A percentile compares a stretch with the other conserved stretches of the same genome.
phyloP scores from a whole-genome alignment of 2,113 vertebrate species.

The Hydropotes inermis region DNA sequence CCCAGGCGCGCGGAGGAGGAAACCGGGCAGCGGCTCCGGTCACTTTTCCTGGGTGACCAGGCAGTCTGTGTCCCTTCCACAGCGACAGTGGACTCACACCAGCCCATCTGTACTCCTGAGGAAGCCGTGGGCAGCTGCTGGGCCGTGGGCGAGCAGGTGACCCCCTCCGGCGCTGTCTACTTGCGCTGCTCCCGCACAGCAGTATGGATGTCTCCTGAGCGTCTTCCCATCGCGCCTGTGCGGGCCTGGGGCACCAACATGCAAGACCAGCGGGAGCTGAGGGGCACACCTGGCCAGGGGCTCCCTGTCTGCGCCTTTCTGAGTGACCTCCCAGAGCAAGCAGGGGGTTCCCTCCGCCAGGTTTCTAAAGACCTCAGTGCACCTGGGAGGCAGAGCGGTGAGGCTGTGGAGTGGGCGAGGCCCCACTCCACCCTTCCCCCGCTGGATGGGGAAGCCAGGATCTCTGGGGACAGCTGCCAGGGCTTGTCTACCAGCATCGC shows the following conservation, averaged over 20 bases:
- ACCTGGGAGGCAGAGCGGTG: not conserved
- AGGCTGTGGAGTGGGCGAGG: not conserved
- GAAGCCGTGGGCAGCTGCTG: not conserved
- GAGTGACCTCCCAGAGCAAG: not conserved
- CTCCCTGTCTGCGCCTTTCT: not conserved
- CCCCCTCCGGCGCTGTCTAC: not conserved
- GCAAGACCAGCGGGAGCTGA: constrained; percentile 44
- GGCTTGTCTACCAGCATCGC: not conserved
- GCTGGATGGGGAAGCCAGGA: not conserved
- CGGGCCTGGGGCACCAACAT: constrained; percentile 1
- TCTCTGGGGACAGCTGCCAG: not conserved
- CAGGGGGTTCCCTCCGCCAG: rapidly evolving
- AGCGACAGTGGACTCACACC: not conserved
- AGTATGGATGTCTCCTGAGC: not conserved
- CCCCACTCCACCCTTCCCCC: not conserved
- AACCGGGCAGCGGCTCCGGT: not conserved
- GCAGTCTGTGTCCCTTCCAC: not conserved
- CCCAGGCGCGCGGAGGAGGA: not conserved
- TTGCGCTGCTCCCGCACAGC: not conserved
- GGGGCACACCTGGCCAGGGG: not conserved
- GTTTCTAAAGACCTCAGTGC: not conserved
- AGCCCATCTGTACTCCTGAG: not conserved
- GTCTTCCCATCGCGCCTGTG: not conserved
- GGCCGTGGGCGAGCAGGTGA: not conserved
- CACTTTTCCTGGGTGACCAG: not conserved